These are phyloP conservation scores for Pachliopta kotzebuea DNA, from an alignment of 2,888 invertebrate species.

Conservation along the genomic window DNA sequence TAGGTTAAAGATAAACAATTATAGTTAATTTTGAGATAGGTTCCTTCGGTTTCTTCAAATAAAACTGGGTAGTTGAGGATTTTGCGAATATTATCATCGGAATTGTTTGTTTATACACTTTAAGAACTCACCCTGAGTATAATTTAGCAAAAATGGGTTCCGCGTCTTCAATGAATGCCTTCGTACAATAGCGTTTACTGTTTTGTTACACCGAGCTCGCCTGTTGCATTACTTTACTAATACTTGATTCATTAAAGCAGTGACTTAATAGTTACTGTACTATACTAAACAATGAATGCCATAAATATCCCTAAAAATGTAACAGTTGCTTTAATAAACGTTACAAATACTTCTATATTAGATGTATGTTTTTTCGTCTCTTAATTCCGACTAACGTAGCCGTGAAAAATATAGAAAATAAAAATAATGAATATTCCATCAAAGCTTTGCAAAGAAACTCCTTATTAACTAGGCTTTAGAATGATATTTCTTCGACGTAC, in stretches of 20 bases:
- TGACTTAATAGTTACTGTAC: not conserved
- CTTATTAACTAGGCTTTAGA: not conserved
- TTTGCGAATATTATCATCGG: not conserved
- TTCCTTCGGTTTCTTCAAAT: no score
- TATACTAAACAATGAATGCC: not conserved
- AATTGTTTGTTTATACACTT: not conserved
- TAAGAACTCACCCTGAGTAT: not conserved
- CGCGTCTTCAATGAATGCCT: not conserved
- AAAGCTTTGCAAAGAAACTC: not conserved
- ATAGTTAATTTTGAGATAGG: not conserved
- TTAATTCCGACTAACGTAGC: no score
- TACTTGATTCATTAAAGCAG: not conserved
- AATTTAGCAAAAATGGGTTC: not conserved
- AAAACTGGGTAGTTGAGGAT: not conserved
- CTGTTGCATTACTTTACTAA: not conserved
- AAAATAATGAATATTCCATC: not conserved
- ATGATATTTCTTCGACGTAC: no score
- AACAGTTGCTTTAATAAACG: not conserved
- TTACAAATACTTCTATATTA: not conserved
- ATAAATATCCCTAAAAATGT: not conserved
- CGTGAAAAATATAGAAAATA: not conserved
- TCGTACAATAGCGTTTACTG: conserved; percentile 1
- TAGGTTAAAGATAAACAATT: not conserved
- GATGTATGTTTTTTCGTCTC: not conserved
- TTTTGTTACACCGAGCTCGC: conserved; percentile 1